Conservation (phyloP, 64 coral and sea anemone genomes). For the Stylophora pistillata region DNA sequence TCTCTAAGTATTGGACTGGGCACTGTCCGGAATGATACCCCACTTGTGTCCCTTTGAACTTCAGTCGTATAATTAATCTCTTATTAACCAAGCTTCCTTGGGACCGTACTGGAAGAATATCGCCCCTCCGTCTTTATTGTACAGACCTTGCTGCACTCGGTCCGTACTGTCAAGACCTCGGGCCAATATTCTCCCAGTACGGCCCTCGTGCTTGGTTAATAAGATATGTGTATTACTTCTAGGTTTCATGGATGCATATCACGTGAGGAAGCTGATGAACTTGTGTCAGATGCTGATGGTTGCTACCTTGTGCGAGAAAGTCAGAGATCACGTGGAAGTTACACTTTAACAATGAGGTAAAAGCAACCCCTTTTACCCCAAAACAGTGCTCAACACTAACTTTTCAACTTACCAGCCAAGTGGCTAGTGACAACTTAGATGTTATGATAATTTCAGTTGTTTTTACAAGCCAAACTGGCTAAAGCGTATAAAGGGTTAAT, state of each 20-base stretch:
- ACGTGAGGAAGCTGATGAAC: slow-evolving; percentile 89
- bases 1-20: too few relatives aligned
- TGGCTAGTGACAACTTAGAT: too few relatives aligned
- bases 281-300: slow-evolving; percentile 78
- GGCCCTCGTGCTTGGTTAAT: neutral
- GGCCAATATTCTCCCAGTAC: neutral
- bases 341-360: slow-evolving; percentile 96
- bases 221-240: neutral
- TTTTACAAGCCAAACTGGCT: neutral
- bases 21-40: too few relatives aligned
- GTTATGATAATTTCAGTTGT: too few relatives aligned
- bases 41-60: too few relatives aligned
- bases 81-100: too few relatives aligned
- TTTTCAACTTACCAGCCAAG: too few relatives aligned
- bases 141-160: too few relatives aligned
- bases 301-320: slow-evolving; percentile 97
- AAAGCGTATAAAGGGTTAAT: neutral
- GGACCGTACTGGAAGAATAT: too few relatives aligned
- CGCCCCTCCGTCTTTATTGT: too few relatives aligned
- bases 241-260: slow-evolving; percentile 98
- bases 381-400: too few relatives aligned
- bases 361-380: neutral
- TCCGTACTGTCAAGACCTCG: neutral
- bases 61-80: too few relatives aligned
- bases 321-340: slow-evolving; percentile 79